Evolutionary conservation across 2,888 invertebrate species (phyloP).

Genomic region (Carabus problematicus): DNA sequence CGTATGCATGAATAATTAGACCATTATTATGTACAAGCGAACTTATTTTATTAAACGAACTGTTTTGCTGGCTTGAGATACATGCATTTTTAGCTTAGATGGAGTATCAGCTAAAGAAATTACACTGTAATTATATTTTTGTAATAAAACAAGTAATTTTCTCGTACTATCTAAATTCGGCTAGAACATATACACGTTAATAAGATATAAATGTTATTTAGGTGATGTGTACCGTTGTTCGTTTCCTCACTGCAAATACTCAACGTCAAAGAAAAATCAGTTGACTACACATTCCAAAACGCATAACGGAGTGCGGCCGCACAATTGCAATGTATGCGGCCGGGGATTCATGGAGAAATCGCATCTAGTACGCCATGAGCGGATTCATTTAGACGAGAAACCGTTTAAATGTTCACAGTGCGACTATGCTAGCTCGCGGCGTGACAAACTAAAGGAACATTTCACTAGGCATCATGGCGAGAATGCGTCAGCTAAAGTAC

Average conservation of each 20-base stretch:
- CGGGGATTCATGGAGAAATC: constrained; percentile 72
- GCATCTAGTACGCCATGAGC: constrained; percentile 70
- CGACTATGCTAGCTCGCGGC: constrained; percentile 69
- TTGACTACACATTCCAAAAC: constrained; percentile 69
- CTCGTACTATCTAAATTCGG: not conserved
- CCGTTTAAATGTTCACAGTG: constrained; percentile 70
- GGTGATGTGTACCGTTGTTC: constrained; percentile 70
- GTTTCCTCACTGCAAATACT: constrained; percentile 68
- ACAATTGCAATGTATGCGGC: constrained; percentile 66
- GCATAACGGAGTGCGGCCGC: constrained; percentile 65
- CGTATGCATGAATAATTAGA: not conserved
- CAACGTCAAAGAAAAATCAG: constrained; percentile 70
- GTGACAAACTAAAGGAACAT: constrained; percentile 71
- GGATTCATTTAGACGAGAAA: constrained; percentile 69
- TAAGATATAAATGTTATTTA: constrained; percentile 30
- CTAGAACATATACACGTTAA: not conserved
- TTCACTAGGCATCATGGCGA: constrained; percentile 63
- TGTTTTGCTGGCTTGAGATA: too few species aligned
- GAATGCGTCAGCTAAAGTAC: constrained; percentile 62
- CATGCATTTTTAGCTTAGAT: too few species aligned
- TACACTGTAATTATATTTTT: too few species aligned
- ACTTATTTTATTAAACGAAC: too few species aligned
- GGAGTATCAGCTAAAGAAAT: too few species aligned
- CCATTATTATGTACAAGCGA: too few species aligned
- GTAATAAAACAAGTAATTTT: too few species aligned